A percentile compares a stretch with the other conserved stretches of the same genome.
Evolutionary conservation across 2,888 invertebrate species (phyloP).

Genomic region (Cataglyphis livida): DNA sequence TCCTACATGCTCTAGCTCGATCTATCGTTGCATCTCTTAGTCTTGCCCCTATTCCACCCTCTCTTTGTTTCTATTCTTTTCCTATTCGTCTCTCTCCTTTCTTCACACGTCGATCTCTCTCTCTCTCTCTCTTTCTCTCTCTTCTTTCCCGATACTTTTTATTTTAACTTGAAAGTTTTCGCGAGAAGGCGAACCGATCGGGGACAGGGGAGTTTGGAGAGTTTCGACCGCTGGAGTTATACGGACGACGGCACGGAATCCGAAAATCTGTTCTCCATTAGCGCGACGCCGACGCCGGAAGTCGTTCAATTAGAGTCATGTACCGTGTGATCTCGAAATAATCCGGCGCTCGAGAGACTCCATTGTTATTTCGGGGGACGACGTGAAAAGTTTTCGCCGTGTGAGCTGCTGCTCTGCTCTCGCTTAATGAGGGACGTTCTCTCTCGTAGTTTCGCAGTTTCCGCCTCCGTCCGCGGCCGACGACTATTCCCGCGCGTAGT

Average conservation of each 20-base stretch:
- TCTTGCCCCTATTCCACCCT: not conserved
- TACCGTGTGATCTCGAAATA: slow-evolving; percentile 70
- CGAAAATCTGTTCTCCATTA: slow-evolving; percentile 72
- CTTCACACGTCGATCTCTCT: not conserved
- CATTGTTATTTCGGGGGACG: slow-evolving; percentile 59
- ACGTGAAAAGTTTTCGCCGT: slow-evolving; percentile 51
- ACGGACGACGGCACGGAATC: slow-evolving; percentile 42
- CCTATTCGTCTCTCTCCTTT: not conserved
- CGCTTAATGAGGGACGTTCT: slow-evolving; percentile 49
- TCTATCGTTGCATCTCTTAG: slow-evolving; percentile 56
- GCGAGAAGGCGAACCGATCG: slow-evolving; percentile 47
- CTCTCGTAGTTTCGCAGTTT: slow-evolving; percentile 51
- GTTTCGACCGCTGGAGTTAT: slow-evolving; percentile 54
- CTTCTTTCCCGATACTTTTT: slow-evolving; percentile 12
- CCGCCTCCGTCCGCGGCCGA: slow-evolving; percentile 12
- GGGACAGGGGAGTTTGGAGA: slow-evolving; percentile 57
- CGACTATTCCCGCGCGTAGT: slow-evolving; percentile 44
- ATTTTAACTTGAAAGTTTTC: slow-evolving; percentile 44
- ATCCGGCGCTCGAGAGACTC: slow-evolving; percentile 56
- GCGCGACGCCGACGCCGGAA: slow-evolving; percentile 64
- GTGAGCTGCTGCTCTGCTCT: slow-evolving; percentile 30
- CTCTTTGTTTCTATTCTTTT: slow-evolving; percentile 27
- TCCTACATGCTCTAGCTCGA: slow-evolving; percentile 63
- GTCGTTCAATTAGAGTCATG: slow-evolving; percentile 73
- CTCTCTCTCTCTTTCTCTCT: not conserved